Conservation (phyloP, 2,113 vertebrate species). For the Phylloscopus trochilus region DNA sequence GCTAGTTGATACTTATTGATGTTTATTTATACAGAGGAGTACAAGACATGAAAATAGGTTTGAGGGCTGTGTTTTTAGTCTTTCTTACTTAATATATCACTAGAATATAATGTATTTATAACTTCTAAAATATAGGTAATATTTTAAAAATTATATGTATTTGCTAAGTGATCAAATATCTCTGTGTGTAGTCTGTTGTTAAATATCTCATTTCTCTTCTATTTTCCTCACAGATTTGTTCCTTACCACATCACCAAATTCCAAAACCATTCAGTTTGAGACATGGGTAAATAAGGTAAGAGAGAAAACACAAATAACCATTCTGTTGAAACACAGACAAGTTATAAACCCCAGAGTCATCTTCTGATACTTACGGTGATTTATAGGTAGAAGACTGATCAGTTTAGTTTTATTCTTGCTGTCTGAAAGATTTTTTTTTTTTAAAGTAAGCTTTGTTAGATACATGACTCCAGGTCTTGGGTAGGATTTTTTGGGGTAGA, state of each 20-base stretch:
- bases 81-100: neutral
- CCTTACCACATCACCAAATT: slow-evolving; percentile 72
- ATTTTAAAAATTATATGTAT: neutral
- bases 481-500: neutral
- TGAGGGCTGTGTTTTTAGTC: neutral
- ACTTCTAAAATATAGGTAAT: neutral
- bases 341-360: neutral
- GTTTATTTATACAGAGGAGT: neutral
- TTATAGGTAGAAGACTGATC: slow-evolving; percentile 6
- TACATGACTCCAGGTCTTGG: neutral
- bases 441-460: neutral
- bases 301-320: neutral
- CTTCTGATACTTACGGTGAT: slow-evolving; percentile 18
- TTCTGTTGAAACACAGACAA: neutral
- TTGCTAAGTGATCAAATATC: neutral
- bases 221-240: slow-evolving; percentile 78
- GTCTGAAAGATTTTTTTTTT: neutral
- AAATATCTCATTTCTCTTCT: neutral
- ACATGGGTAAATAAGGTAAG: slow-evolving; percentile 85
- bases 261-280: slow-evolving; percentile 69
- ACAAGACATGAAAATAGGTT: neutral
- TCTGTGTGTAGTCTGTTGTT: neutral
- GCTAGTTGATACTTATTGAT: neutral
- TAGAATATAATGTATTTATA: neutral
- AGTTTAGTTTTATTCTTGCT: slow-evolving; percentile 7